Evolutionary conservation across 92 coral and sea anemone genomes (phyloP), one percentile per base, ranked within the genome.

Genomic region (Heliopora coerulea): DNA sequence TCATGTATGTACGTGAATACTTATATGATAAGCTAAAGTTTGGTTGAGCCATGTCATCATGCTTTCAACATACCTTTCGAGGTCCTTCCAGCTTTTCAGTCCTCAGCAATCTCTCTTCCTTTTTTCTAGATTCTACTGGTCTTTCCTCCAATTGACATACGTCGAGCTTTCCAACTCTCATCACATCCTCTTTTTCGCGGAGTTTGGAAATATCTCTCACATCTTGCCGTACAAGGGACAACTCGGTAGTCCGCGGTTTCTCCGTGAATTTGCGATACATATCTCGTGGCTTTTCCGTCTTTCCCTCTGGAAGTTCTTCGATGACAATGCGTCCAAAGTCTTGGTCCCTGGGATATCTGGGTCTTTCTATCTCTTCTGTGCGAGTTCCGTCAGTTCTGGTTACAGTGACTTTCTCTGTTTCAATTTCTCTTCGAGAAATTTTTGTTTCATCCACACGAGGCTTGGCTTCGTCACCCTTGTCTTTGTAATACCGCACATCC

Each of bases 261-360:
- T 44, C 26, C 14, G 17, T n/a, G 18, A 12, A 7, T 44, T 44
- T 35, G 13, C 37, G 30, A 33, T 67, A 44, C 1, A 24, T 24
- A 29, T 50, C 49, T 50, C 8, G 15, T 31, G 30, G 35, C 25
- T 34, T 70, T 41, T 54, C 50, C 63, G 29, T 49, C 23, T 15
- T 15, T 46, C 15, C 15, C 15, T 46, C 52, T 8, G 10, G 14
- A 2, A 67, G 8, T 52, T 70, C 77, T 23, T 70, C 49, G 27
- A 70, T 70, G 1, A 70, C 24, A 21, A 54, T 50, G n/a, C 49
- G 62, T 27, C 77, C 77, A 54, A 70, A 34, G 7, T 70, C 33
- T 4, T 48, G 33, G 10, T 70, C 50, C 17, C 32, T 70, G 10
- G 29, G 8, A 35, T 54, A 52, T 8, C 28, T 52, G 20, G 28